Conservation (phyloP, 2,113 vertebrate species). For the Macrotis lagotis region DNA sequence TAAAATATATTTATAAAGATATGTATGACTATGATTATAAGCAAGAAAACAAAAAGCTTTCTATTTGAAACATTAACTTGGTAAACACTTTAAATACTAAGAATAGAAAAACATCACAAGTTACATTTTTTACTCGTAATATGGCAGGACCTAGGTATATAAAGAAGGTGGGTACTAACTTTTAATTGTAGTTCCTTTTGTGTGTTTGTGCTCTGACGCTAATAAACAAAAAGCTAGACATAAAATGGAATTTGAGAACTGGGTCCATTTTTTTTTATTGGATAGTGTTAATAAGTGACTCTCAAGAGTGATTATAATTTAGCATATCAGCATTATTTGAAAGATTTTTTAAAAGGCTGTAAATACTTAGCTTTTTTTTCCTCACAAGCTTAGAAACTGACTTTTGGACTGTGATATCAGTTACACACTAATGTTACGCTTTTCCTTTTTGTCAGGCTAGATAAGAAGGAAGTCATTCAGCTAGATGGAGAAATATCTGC, state of each 20-base stretch:
- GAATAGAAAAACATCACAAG: neutral
- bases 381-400: neutral
- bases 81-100: slow-evolving; percentile 12
- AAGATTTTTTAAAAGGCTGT: slow-evolving; percentile 16
- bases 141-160: neutral
- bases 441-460: neutral
- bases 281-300: neutral
- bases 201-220: neutral
- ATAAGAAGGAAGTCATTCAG: neutral
- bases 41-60: neutral
- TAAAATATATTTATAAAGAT: too few species aligned
- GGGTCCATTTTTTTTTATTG: slow-evolving; percentile 22
- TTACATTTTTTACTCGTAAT: neutral
- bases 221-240: neutral
- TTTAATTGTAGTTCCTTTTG: neutral
- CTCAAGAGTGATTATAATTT: neutral
- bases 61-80: neutral
- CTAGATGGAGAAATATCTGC: neutral
- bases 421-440: neutral
- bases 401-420: neutral
- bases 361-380: neutral
- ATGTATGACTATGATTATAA: neutral
- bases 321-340: slow-evolving; percentile 11
- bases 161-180: neutral
- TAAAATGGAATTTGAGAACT: neutral